Conservation (phyloP, 2,888 invertebrate species). For the Adela reaumurella region DNA sequence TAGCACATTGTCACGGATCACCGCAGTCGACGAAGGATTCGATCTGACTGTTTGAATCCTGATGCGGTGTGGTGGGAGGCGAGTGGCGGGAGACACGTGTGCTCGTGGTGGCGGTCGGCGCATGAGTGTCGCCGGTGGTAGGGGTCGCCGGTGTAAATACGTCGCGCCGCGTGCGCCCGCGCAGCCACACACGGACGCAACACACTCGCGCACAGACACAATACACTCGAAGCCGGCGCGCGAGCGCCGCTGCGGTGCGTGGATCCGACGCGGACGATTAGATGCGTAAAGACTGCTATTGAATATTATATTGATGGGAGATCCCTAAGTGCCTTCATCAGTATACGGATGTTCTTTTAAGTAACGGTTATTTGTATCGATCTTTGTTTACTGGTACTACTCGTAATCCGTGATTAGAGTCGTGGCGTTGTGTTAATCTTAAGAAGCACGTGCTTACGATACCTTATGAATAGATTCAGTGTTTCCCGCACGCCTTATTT, state of each 20-base stretch:
- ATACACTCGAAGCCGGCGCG: slow-evolving; percentile 25
- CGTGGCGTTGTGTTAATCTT: too few relatives aligned
- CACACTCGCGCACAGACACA: slow-evolving; percentile 13
- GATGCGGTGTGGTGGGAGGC: slow-evolving; percentile 16
- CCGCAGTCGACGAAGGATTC: slow-evolving; percentile 22
- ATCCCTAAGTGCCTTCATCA: slow-evolving; percentile 18
- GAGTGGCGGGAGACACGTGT: slow-evolving; percentile 42
- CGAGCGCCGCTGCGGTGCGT: slow-evolving; percentile 13
- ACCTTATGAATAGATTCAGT: too few relatives aligned
- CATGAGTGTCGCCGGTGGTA: slow-evolving; percentile 52
- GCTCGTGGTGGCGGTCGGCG: slow-evolving; percentile 43
- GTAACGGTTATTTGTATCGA: background rate
- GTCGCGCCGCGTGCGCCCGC: slow-evolving; percentile 16
- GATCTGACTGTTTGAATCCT: slow-evolving; percentile 20
- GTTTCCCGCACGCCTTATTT: too few relatives aligned
- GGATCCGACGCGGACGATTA: slow-evolving; percentile 17
- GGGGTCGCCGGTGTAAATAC: slow-evolving; percentile 54
- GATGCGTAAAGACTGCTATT: slow-evolving; percentile 21
- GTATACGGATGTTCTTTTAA: slow-evolving; percentile 18
- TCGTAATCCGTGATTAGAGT: too few relatives aligned
- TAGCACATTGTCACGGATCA: slow-evolving; percentile 38
- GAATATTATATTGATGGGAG: slow-evolving; percentile 24
- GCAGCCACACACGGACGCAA: slow-evolving; percentile 28
- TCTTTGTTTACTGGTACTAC: background rate
- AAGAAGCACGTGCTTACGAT: too few relatives aligned